These are phyloP conservation scores for Chroicocephalus ridibundus DNA, from an alignment of 2,113 vertebrate genomes.

Conservation along the genomic window DNA sequence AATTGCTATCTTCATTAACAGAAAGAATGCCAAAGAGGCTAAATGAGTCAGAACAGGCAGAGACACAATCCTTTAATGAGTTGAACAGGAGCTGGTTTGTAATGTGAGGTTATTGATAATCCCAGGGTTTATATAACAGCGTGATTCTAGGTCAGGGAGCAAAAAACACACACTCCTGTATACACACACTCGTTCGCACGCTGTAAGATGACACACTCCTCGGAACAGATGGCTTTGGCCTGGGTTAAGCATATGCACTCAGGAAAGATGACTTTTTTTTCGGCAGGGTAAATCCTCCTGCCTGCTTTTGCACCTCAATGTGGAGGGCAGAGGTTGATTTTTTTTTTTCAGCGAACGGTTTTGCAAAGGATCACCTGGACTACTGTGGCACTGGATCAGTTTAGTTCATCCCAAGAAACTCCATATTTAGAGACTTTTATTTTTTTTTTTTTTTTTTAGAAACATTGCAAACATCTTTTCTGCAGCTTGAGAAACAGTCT, in stretches of 20 bases:
- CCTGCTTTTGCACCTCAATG: background rate
- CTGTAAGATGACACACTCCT: background rate
- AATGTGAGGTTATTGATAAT: constrained; percentile 69
- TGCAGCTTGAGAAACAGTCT: background rate
- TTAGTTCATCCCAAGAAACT: background rate
- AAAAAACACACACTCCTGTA: background rate
- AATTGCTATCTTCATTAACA: constrained; percentile 56
- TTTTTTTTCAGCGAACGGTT: background rate
- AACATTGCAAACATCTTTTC: background rate
- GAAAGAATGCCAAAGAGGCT: constrained; percentile 37
- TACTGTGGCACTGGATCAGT: accelerated
- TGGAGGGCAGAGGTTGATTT: background rate
- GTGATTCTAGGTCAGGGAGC: constrained; percentile 68
- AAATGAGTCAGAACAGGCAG: constrained; percentile 65
- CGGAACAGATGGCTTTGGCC: background rate
- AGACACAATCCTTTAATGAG: constrained; percentile 64
- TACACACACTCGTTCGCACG: background rate
- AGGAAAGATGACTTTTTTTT: background rate
- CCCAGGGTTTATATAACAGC: constrained; percentile 61
- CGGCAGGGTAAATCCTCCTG: background rate
- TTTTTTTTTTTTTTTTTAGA: background rate
- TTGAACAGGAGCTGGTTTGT: constrained; percentile 63
- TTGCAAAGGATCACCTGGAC: background rate
- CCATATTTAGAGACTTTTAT: background rate
- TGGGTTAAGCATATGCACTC: background rate